Evolutionary conservation across 1,140 invertebrate genomes (phyloP).

Genomic region (Anoplophora glabripennis): DNA sequence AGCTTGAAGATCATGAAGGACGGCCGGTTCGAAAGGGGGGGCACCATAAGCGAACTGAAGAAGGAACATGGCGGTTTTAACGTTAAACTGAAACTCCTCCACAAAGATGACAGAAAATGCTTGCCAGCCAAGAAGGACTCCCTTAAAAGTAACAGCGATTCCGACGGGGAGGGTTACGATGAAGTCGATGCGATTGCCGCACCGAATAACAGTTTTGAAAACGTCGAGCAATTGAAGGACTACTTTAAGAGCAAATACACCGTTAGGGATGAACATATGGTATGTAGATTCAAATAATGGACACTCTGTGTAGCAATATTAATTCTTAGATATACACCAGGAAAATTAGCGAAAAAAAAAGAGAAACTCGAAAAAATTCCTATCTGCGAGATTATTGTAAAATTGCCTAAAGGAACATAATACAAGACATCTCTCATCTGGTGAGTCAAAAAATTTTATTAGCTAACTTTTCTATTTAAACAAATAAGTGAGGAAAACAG

Average conservation of each 20-base stretch:
- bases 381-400: no score
- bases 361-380: no score
- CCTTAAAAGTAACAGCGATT: conserved; percentile 3
- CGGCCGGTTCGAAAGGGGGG: conserved; percentile 62
- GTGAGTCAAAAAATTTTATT: no score
- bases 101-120: not conserved
- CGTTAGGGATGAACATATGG: conserved; percentile 32
- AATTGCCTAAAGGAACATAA: no score
- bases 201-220: not conserved
- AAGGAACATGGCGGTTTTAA: conserved; percentile 52
- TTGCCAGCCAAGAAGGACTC: no score
- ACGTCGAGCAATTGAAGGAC: conserved; percentile 14
- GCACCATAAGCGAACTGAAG: conserved; percentile 52
- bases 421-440: no score
- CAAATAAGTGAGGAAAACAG: no score
- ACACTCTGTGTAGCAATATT: no score
- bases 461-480: no score
- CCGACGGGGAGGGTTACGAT: conserved; percentile 1
- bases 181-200: not conserved
- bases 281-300: conserved; percentile 19
- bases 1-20: conserved; percentile 79
- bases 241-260: conserved; percentile 19
- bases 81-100: conserved; percentile 48
- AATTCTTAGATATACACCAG: no score
- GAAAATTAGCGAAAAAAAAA: no score